Base-by-base conservation (phyloP, 1,140 invertebrate species). In the Rhizoglyphus robini region DNA sequence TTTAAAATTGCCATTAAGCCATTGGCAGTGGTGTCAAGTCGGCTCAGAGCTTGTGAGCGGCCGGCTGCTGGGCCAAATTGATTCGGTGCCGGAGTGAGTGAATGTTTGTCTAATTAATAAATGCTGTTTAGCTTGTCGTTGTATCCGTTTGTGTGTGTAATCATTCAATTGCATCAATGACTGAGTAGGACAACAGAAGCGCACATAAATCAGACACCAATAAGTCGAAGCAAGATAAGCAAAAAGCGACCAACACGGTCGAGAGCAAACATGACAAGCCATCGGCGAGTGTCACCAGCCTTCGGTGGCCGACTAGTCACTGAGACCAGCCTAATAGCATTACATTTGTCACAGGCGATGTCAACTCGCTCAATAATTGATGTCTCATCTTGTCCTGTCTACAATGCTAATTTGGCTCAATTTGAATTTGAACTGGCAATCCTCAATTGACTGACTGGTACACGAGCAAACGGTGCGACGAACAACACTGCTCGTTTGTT, bases 71-170 rank as follows among this genome's bases (percentile, higher is more conserved):
- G 23, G 41, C 23, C 31, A 54, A 54, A 54, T 54, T 54, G 51
- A 54, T 54, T 54, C 51, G 31, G 31, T 8, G 8, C 15, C 15
- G 23, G 31, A 5, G 15, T 46, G 15, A 54, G 23, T 54, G 8
- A 54, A 54, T 54, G 51, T 54, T 54, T 54, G 51, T 54, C 51
- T 54, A 54, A 54, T 54, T 54, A 54, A 54, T 54, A 54, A 54
- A 54, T 20, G 8, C 51, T 54, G 51, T 54, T 54, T 54, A 32
- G 51, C 51, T 54, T 54, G 51, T 54, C 51, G 23, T 54, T 54
- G 51, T 54, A 25, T 32, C 51, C 51, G 51, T 25, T 54, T 23
- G 51, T 25, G 8, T 54, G 8, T 54, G 51, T 54, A 20, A 54
- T 46, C 15, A 46, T 46, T 46, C 41, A 46, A 46, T 46, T 46